Conservation (phyloP, 2,113 vertebrate genomes). For the Forbesichthys agassizii region DNA sequence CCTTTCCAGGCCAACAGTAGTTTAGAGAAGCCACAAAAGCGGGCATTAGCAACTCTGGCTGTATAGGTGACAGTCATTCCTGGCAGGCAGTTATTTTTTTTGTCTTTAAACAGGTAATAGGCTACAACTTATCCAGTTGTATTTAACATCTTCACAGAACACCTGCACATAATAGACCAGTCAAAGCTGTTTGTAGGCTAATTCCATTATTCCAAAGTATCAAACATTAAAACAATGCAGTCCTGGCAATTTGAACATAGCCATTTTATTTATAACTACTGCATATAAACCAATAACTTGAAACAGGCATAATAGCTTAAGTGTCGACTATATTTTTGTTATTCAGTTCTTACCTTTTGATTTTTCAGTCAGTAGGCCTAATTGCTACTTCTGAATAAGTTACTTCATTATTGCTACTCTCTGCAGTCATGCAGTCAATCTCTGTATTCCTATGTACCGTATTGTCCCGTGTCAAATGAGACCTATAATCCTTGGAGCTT, state of each 20-base stretch:
- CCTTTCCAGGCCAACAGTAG: conserved; percentile 89
- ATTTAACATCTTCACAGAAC: not conserved
- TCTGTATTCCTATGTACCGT: not conserved
- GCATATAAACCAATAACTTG: too few species aligned
- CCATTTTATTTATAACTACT: too few species aligned
- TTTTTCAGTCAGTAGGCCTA: conserved; percentile 10
- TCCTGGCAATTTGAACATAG: too few species aligned
- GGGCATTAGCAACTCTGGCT: conserved; percentile 87
- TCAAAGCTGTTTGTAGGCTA: too few species aligned
- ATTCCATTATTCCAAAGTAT: too few species aligned
- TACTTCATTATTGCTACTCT: conserved; percentile 27
- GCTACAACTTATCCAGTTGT: not conserved
- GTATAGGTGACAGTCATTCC: conserved; percentile 93
- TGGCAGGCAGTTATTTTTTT: not conserved
- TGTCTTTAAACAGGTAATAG: not conserved
- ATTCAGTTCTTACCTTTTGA: conserved; percentile 34
- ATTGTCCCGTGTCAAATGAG: conserved; percentile 28
- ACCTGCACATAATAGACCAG: too few species aligned
- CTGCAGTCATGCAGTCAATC: too few species aligned
- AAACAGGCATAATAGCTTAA: too few species aligned
- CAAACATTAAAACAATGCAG: not conserved
- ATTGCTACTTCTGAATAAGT: conserved; percentile 36
- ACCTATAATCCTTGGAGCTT: conserved; percentile 52
- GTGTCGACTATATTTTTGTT: too few species aligned
- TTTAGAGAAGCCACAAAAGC: conserved; percentile 91